Conservation (phyloP, 2,888 invertebrate species). For the Perizoma flavofasciatum region DNA sequence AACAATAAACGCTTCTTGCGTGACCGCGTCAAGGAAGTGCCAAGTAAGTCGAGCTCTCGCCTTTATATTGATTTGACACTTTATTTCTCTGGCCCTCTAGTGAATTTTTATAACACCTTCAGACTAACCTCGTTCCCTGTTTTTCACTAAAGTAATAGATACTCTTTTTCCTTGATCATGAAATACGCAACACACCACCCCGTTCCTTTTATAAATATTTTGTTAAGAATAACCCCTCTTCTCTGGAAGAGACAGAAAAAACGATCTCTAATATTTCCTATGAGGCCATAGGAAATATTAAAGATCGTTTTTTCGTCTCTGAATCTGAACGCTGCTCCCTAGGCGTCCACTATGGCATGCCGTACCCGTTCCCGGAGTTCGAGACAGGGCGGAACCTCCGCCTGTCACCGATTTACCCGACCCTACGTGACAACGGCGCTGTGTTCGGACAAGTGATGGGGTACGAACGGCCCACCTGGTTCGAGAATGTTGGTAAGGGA, state of each 20-base stretch:
- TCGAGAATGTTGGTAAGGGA: conserved; percentile 82
- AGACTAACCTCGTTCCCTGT: too few species aligned
- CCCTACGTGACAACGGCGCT: conserved; percentile 94
- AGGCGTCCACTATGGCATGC: conserved; percentile 90
- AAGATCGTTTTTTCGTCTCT: not conserved
- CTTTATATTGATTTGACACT: not conserved
- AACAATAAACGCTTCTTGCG: conserved; percentile 96
- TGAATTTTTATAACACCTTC: too few species aligned
- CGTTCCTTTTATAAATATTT: too few species aligned
- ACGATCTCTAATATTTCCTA: too few species aligned
- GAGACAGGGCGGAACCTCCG: conserved; percentile 94
- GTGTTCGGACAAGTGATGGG: conserved; percentile 99
- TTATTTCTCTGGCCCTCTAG: too few species aligned
- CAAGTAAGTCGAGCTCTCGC: conserved; percentile 81
- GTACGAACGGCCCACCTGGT: conserved; percentile 97
- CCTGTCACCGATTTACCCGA: conserved; percentile 97
- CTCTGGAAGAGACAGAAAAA: too few species aligned
- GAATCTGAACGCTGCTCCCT: not conserved
- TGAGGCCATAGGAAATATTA: not conserved
- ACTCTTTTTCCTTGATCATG: too few species aligned
- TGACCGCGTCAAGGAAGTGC: conserved; percentile 96
- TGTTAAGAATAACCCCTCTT: too few species aligned
- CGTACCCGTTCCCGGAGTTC: conserved; percentile 94
- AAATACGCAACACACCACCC: too few species aligned
- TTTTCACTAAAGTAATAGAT: too few species aligned